Evolutionary conservation across 1,140 invertebrate species (phyloP), one percentile per base, ranked within the genome.

Genomic region (Nebria ingens): DNA sequence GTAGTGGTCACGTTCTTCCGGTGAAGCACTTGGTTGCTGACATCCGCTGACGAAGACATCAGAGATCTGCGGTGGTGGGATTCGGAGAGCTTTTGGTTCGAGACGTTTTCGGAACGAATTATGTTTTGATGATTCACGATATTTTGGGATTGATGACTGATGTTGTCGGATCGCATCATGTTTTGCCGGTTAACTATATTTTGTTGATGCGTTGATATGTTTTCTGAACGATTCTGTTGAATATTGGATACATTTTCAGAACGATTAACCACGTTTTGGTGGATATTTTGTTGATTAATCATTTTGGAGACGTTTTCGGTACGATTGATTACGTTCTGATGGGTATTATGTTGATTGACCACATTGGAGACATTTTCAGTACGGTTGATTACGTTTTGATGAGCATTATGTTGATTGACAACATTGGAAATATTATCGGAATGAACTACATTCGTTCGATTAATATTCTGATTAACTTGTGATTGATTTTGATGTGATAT

Each of bases 21-120:
- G 66, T 89, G 85, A 2, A 91, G 75, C 19, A 90, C 82, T 17
- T 86, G 75, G 60, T 91, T 90, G 21, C 72, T 80, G 0, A 86
- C 77, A 61, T 89, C 81, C 0, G 80, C 76, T n/a, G 84, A 79
- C 0, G 84, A 83, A 0, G 84, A 80, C 51, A 91, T 81, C 19
- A 87, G 76, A 42, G 81, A 89, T 59, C 83, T 84, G 12, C 85
- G 75, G 61, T 84, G 82, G 56, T 77, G 75, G 9, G 62, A 65
- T 59, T 68, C 52, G 62, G 64, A 19, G 58, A 61, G 1, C 3
- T 45, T 54, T 23, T 13, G 40, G 52, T 54, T 51, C 21, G 52
- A 13, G 2, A 23, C 13, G 21, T 22, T 51, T 17, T 20, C 15
- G 22, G 21, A 23, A 19, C 38, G 42, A 17, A 38, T 40, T 21